Evolutionary conservation across 1,140 invertebrate species (phyloP).

Genomic region (Spodoptera litura): DNA sequence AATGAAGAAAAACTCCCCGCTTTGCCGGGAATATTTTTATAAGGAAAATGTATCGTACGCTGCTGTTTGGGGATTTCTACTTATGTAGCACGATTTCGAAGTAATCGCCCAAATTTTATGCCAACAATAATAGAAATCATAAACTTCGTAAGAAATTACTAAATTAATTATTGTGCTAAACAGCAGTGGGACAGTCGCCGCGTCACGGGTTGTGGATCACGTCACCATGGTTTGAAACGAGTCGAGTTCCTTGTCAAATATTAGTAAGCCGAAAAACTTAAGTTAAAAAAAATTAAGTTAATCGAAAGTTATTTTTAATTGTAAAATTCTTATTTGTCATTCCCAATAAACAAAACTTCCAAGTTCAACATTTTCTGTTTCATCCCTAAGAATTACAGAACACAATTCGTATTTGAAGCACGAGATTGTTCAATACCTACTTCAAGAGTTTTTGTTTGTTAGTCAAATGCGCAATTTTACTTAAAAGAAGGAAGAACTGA

Average conservation of each 20-base stretch:
- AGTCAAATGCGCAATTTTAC: slow-evolving; percentile 13
- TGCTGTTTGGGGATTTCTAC: slow-evolving; percentile 55
- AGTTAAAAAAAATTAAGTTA: neutral
- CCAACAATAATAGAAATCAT: too few species aligned
- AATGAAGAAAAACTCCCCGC: slow-evolving; percentile 69
- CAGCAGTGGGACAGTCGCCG: too few species aligned
- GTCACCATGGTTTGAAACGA: too few species aligned
- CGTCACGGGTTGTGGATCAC: too few species aligned
- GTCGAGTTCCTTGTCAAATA: too few species aligned
- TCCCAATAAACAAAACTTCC: neutral
- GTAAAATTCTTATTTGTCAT: neutral
- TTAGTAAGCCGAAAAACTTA: too few species aligned
- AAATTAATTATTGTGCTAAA: too few species aligned
- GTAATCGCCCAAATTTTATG: slow-evolving; percentile 13
- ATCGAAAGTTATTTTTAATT: neutral
- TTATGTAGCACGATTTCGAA: slow-evolving; percentile 51
- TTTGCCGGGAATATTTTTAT: slow-evolving; percentile 71
- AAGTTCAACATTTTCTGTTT: neutral
- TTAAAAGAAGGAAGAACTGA: slow-evolving; percentile 11
- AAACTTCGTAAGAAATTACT: too few species aligned
- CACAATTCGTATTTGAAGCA: slow-evolving; percentile 14
- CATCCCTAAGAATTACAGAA: neutral
- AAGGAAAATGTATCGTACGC: slow-evolving; percentile 65
- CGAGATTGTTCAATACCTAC: neutral
- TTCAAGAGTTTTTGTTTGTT: neutral